A percentile compares a stretch with the other conserved stretches of the same genome.
These are phyloP conservation scores for Elysia chlorotica DNA, from an alignment of 1,140 invertebrate species.

Conservation along the genomic window DNA sequence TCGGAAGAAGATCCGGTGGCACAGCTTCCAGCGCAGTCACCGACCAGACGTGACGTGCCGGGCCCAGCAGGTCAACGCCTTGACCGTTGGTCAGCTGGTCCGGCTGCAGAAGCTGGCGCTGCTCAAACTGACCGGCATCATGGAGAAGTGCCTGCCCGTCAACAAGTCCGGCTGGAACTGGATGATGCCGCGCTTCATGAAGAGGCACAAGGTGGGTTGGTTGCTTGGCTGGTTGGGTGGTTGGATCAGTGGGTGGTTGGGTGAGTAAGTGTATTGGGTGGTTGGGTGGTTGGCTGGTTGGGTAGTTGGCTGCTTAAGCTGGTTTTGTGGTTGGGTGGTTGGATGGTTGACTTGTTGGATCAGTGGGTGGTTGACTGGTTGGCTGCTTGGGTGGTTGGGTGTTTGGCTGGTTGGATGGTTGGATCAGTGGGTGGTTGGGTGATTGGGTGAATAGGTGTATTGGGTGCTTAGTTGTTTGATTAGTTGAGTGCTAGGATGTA, in stretches of 20 bases:
- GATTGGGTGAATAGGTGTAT: too few species aligned
- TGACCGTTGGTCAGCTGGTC: conserved; percentile 78
- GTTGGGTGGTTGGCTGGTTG: too few species aligned
- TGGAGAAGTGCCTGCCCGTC: conserved; percentile 90
- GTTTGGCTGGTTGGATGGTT: too few species aligned
- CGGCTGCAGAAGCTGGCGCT: conserved; percentile 84
- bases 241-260: too few species aligned
- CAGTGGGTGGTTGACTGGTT: conserved; percentile 75
- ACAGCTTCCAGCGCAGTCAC: conserved; percentile 77
- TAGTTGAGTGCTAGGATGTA: too few species aligned
- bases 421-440: too few species aligned
- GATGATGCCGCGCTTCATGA: conserved; percentile 82
- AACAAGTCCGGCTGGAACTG: conserved; percentile 75
- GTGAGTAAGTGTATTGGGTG: too few species aligned
- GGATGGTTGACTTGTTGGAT: conserved; percentile 89
- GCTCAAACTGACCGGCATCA: conserved; percentile 84
- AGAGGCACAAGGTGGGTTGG: conserved; percentile 82
- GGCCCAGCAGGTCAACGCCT: conserved; percentile 63
- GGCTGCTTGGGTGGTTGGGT: too few species aligned
- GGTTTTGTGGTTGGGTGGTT: too few species aligned
- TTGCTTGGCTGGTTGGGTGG: too few species aligned
- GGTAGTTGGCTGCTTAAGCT: too few species aligned
- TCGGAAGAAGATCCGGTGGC: conserved; percentile 72
- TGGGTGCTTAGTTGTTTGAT: too few species aligned
- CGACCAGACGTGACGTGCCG: conserved; percentile 52